Evolutionary conservation across 2,113 vertebrate species (phyloP).

Genomic region (Todiramphus saurophagus): DNA sequence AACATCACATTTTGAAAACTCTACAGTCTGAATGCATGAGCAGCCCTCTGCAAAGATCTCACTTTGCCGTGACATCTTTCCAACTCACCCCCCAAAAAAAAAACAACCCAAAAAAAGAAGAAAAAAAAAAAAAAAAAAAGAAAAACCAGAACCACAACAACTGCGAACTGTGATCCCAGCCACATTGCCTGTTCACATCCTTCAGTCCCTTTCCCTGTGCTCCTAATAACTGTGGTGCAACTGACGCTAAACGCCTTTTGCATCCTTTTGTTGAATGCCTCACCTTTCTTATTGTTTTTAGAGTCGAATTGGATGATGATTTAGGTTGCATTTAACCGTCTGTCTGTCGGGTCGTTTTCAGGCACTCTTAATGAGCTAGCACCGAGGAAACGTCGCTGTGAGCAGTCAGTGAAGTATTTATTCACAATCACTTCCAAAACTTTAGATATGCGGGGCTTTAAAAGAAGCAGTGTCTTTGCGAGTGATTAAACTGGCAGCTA

Average conservation of each 20-base stretch:
- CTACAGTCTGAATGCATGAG: slow-evolving; percentile 65
- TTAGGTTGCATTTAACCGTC: not conserved
- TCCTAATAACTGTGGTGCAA: not conserved
- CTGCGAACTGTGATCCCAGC: not conserved
- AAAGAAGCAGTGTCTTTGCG: not conserved
- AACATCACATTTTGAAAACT: slow-evolving; percentile 72
- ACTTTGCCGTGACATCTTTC: slow-evolving; percentile 5
- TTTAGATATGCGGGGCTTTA: not conserved
- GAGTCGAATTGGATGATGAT: not conserved
- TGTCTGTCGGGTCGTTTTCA: slow-evolving; percentile 1
- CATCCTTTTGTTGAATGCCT: not conserved
- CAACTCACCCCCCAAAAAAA: not conserved
- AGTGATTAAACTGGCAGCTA: not conserved
- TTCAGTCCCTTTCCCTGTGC: not conserved
- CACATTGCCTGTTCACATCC: not conserved
- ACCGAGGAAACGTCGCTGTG: not conserved
- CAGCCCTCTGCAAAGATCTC: slow-evolving; percentile 46
- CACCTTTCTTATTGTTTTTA: not conserved
- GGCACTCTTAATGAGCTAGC: not conserved
- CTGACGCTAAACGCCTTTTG: not conserved
- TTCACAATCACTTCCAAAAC: not conserved
- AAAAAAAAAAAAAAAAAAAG: not conserved
- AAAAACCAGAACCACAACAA: not conserved
- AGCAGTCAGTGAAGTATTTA: slow-evolving; percentile 14
- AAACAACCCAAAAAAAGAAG: not conserved